Evolutionary conservation across 2,113 vertebrate genomes (phyloP).

Genomic region (Nothocercus julius): DNA sequence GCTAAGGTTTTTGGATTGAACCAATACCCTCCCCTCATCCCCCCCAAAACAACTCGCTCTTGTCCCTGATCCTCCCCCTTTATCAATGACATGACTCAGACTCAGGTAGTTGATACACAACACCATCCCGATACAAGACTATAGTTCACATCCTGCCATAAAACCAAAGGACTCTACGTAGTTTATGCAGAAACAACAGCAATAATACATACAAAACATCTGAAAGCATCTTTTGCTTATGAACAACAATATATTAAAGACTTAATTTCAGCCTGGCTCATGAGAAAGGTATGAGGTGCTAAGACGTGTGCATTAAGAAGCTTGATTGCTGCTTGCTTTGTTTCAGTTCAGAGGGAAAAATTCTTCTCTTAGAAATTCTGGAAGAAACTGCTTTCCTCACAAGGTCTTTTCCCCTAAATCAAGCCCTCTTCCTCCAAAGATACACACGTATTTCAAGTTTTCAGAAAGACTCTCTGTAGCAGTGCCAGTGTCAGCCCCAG

Average conservation of each 20-base stretch:
- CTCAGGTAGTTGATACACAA: not conserved
- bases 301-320: not conserved
- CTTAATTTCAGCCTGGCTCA: not conserved
- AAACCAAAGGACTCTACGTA: not conserved
- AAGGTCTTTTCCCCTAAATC: not conserved
- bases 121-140: not conserved
- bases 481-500: not conserved
- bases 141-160: not conserved
- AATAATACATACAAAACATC: accelerated
- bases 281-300: not conserved
- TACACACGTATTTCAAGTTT: not conserved
- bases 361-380: not conserved
- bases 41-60: not conserved
- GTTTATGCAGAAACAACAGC: not conserved
- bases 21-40: not conserved
- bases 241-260: not conserved
- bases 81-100: not conserved
- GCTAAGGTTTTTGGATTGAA: not conserved
- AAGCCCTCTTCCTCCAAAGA: not conserved
- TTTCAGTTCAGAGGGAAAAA: not conserved
- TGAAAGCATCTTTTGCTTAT: not conserved
- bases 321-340: not conserved
- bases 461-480: not conserved
- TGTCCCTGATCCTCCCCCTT: not conserved
- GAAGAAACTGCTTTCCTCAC: not conserved